These are phyloP conservation scores for Drepana arcuata DNA, from an alignment of 1,140 invertebrate genomes.

Conservation along the genomic window DNA sequence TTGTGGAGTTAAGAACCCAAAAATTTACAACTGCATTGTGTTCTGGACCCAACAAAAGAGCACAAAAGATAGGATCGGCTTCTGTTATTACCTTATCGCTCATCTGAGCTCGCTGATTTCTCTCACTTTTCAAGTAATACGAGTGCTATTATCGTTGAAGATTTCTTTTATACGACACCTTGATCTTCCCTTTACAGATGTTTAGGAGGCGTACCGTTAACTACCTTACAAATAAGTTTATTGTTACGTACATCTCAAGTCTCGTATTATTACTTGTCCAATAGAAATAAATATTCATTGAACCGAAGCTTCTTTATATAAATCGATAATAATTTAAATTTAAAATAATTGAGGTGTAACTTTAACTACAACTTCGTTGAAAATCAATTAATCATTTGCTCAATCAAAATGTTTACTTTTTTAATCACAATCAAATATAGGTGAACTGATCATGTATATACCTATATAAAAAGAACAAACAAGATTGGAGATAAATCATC, in stretches of 20 bases:
- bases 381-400: too few species aligned
- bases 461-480: slow-evolving; percentile 1
- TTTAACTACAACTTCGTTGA: too few species aligned
- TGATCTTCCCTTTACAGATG: slow-evolving; percentile 36
- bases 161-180: slow-evolving; percentile 29
- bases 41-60: slow-evolving; percentile 39
- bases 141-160: slow-evolving; percentile 40
- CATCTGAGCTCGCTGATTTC: slow-evolving; percentile 44
- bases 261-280: too few species aligned
- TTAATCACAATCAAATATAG: too few species aligned
- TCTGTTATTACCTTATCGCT: slow-evolving; percentile 66
- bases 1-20: slow-evolving; percentile 67
- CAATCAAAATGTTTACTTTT: too few species aligned
- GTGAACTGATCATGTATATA: background rate
- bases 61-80: slow-evolving; percentile 62
- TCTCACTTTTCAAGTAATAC: slow-evolving; percentile 55
- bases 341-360: too few species aligned
- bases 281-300: too few species aligned
- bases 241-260: slow-evolving; percentile 22
- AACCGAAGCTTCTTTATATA: too few species aligned
- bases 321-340: too few species aligned
- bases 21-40: slow-evolving; percentile 68
- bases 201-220: slow-evolving; percentile 56
- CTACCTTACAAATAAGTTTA: slow-evolving; percentile 40
- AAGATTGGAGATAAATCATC: slow-evolving; percentile 30